Evolutionary conservation across 2,797 vertebrate species (phyloP), one percentile per base, ranked within the genome.

Genomic region (Botia kubotai): DNA sequence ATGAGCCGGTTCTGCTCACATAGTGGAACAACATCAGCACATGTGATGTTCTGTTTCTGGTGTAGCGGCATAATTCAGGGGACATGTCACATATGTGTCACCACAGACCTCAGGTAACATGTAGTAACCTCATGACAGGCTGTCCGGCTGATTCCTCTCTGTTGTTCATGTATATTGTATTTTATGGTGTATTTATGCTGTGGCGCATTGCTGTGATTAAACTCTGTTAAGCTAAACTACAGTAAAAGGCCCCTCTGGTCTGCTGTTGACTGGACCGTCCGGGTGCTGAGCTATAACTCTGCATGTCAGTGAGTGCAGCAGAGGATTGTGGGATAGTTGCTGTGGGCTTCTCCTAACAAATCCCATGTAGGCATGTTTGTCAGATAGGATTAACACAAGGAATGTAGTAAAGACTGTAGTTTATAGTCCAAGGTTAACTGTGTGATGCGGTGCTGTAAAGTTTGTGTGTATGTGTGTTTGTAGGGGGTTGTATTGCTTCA

Each of bases 401-500:
- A 66, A 16, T 69, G 23, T 19, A 43, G 29, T 46, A 68, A 77
- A 68, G 68, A 8, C 36, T 57, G 55, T 57, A 57, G n/a, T 57
- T 55, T 29, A 67, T 68, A 23, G 14, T 68, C 53, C 33, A 68
- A 77, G 75, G 52, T 52, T 77, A 43, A 43, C 71, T 39, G 36
- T 39, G 36, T 39, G 36, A 39, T 39, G 6, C 6, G 3, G 6
- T 2, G 36, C 36, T 39, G 36, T 39, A 39, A 5, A 6, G 36
- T 39, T 43, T 21, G 62, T 73, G 1, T 75, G 36, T 46, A 57
- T 63, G 21, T 21, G 62, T 73, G 1, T 75, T 46, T 46, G 62
- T 63, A 39, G 55, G 60, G 50, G 33, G 33, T 65, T 72, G 79
- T 79, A 90, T 90, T 92, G 89, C 92, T 86, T 91, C 84, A 86